Evolutionary conservation across 2,888 invertebrate genomes (phyloP), one percentile per base, ranked within the genome.

Genomic region (Gandaritis pyraliata): DNA sequence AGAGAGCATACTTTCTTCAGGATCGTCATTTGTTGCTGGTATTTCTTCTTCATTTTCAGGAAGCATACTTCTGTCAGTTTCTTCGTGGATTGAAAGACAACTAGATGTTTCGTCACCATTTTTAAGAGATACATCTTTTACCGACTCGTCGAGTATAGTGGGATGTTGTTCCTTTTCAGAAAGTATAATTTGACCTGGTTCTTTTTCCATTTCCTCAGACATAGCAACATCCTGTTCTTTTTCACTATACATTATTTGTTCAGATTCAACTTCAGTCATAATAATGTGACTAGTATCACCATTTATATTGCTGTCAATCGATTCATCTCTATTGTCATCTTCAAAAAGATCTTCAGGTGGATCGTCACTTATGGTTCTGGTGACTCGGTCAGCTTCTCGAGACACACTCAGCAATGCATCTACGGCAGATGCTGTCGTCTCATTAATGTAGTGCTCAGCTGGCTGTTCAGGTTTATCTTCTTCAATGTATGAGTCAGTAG

Each of bases 341-440:
- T 92, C 92, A 71, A 90, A 91, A 64, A 92, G 77, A 70, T 91
- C 88, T 75, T 92, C 92, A 6, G 91, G 91, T 1, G 82, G 86
- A 74, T 90, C 90, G 41, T 88, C 84, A 68, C 87, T 87, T 43
- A 91, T 83, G 41, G 79, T 72, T 72, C 84, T 86, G 4, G 91
- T 89, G 1, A 91, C 90, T 73, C 89, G 78, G 62, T 92, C 91
- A 45, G 87, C 71, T 64, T 92, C 90, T 66, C 90, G 79, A 2
- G 91, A 90, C 1, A 90, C 91, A 72, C 89, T 90, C 51, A 91
- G 72, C 60, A 91, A 81, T 45, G 90, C 90, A 65, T 91, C 91
- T n/a, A 92, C 91, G 13, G 91, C 91, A 0, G 89, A 90, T 13
- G 89, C 89, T 23, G 90, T 90, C 15, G 89, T 82, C 73, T 89